Percentiles rank a stretch among this genome's conserved stretches.
These are phyloP conservation scores for Notarius lentiginosus DNA, from an alignment of 2,113 vertebrate species.

Conservation along the genomic window DNA sequence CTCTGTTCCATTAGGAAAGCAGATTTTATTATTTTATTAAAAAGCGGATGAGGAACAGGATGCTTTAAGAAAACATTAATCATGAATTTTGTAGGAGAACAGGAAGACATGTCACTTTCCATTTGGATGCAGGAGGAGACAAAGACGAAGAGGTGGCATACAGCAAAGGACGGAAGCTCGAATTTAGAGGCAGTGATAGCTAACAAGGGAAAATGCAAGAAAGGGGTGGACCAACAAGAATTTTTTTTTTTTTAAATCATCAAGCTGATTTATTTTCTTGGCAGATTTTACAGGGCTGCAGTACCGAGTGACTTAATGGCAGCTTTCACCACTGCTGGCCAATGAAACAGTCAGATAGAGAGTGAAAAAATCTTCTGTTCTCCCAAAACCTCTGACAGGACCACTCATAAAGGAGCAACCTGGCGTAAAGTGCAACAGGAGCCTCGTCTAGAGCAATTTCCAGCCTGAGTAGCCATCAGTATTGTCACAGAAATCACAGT, in stretches of 20 bases:
- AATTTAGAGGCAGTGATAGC: constrained; percentile 48
- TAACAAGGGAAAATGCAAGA: constrained; percentile 57
- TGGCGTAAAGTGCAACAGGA: constrained; percentile 6
- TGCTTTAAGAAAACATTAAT: constrained; percentile 75
- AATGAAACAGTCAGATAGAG: background rate
- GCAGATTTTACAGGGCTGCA: background rate
- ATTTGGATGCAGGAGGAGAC: constrained; percentile 66
- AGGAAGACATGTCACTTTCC: constrained; percentile 74
- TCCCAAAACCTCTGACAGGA: background rate
- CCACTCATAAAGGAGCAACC: background rate
- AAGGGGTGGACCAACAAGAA: constrained; percentile 47
- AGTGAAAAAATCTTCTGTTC: background rate
- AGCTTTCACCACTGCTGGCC: constrained; percentile 17
- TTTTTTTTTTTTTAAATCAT: constrained; percentile 38
- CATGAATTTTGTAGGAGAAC: constrained; percentile 73
- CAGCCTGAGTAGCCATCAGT: constrained; percentile 13
- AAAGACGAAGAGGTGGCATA: constrained; percentile 48
- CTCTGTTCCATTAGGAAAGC: constrained; percentile 24
- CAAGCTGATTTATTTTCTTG: constrained; percentile 19
- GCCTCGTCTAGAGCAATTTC: constrained; percentile 4
- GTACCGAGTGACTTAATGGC: constrained; percentile 13
- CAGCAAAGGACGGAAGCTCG: constrained; percentile 48
- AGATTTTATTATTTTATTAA: constrained; percentile 70
- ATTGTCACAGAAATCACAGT: constrained; percentile 7
- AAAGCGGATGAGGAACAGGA: constrained; percentile 64